Percentiles rank a stretch among this genome's conserved stretches.
Conservation (phyloP, 2,888 invertebrate species). For the Clunio marinus region DNA sequence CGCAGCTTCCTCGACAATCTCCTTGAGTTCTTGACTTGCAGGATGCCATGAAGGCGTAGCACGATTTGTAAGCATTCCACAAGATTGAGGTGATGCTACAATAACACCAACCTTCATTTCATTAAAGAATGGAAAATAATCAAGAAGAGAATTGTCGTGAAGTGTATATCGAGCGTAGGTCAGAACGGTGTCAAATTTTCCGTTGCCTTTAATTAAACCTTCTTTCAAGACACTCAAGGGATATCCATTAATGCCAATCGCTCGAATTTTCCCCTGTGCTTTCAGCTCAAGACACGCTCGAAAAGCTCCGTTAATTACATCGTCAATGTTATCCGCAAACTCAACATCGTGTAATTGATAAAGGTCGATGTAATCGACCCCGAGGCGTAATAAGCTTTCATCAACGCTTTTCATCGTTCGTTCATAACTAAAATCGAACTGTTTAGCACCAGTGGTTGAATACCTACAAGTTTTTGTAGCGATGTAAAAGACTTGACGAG, state of each 20-base stretch:
- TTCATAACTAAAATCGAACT: conserved; percentile 83
- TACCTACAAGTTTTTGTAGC: conserved; percentile 93
- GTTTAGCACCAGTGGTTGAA: conserved; percentile 60
- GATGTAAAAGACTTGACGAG: conserved; percentile 77
- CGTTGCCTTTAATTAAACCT: conserved; percentile 53
- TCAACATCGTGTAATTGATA: conserved; percentile 73
- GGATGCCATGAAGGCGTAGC: conserved; percentile 57
- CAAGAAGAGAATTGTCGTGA: conserved; percentile 55
- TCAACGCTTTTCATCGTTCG: conserved; percentile 72
- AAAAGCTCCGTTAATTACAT: conserved; percentile 46
- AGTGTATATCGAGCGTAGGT: conserved; percentile 58
- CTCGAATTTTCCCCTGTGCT: conserved; percentile 52
- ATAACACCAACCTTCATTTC: conserved; percentile 55
- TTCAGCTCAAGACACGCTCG: conserved; percentile 29
- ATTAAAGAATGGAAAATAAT: conserved; percentile 58
- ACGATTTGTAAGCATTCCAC: conserved; percentile 57
- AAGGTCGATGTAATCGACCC: conserved; percentile 79
- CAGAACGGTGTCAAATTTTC: conserved; percentile 56
- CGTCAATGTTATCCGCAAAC: conserved; percentile 57
- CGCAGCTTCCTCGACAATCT: conserved; percentile 48
- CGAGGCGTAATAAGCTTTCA: conserved; percentile 66
- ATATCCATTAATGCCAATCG: conserved; percentile 61
- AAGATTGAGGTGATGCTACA: conserved; percentile 56
- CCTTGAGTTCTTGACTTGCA: conserved; percentile 50
- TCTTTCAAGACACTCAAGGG: conserved; percentile 56